These are phyloP conservation scores for Luidia sarsii DNA, from an alignment of 53 echinoderm and acorn worm genomes.

Conservation along the genomic window DNA sequence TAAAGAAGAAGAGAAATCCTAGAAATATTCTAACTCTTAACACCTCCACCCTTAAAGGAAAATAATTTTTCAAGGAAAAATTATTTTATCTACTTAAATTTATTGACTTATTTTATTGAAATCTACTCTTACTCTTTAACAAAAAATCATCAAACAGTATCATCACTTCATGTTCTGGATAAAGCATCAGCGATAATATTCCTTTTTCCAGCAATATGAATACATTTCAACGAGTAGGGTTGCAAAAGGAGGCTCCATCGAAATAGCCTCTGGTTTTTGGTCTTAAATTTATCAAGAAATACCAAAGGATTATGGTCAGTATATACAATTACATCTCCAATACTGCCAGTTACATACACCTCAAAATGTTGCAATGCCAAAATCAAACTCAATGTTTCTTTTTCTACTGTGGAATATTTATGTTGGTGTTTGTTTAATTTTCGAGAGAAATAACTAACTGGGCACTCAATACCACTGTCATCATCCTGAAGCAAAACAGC, in stretches of 20 bases:
- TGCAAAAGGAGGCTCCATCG: slow-evolving; percentile 4
- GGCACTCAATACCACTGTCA: background rate
- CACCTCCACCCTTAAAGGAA: too few species aligned
- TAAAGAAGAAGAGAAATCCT: too few species aligned
- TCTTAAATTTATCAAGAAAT: background rate
- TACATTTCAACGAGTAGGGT: background rate
- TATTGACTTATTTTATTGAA: too few species aligned
- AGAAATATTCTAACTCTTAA: too few species aligned
- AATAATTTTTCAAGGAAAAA: too few species aligned
- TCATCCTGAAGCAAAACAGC: slow-evolving; percentile 2
- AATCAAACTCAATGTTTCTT: background rate
- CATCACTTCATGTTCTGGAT: background rate
- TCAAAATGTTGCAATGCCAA: background rate
- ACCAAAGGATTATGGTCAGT: background rate
- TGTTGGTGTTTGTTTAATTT: background rate
- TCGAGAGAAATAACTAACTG: background rate
- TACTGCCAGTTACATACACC: too few species aligned
- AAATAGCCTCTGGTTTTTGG: slow-evolving; percentile 5
- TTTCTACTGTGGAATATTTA: background rate
- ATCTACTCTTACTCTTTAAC: too few species aligned
- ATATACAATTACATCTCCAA: slow-evolving; percentile 1
- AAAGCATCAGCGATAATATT: slow-evolving; percentile 4
- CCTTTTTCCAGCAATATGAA: background rate
- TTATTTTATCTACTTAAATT: too few species aligned
- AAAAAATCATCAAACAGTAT: too few species aligned